A percentile compares a stretch with the other conserved stretches of the same genome.
phyloP scores from a whole-genome alignment of 2,797 vertebrate genomes.

The Typhlichthys subterraneus region DNA sequence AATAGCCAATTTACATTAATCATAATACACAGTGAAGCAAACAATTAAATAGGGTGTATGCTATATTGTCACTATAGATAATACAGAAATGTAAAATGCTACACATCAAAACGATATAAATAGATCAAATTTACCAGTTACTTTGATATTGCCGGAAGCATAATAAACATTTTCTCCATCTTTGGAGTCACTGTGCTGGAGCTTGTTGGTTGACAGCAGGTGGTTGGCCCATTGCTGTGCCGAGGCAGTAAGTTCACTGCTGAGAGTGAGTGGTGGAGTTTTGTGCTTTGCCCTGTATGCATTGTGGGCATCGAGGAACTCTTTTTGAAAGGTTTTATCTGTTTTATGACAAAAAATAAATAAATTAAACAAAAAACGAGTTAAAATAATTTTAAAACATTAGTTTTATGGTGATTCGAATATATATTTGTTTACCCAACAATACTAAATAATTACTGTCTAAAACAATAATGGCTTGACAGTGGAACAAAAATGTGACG shows the following conservation, averaged over 20 bases:
- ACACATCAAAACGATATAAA: neutral
- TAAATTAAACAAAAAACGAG: neutral
- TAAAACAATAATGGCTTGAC: neutral
- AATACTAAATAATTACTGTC: neutral
- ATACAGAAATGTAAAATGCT: neutral
- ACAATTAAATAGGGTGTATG: too few species aligned
- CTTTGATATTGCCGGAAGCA: slow-evolving; percentile 30
- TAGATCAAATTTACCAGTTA: slow-evolving; percentile 38
- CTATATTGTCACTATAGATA: neutral
- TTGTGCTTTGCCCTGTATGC: slow-evolving; percentile 56
- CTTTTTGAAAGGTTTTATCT: slow-evolving; percentile 59
- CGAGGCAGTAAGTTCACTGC: slow-evolving; percentile 23
- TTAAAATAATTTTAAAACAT: neutral
- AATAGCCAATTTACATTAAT: too few species aligned
- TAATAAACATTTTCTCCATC: slow-evolving; percentile 73
- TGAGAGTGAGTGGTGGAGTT: slow-evolving; percentile 43
- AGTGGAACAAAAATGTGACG: too few species aligned
- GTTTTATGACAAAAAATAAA: neutral
- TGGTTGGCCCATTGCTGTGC: slow-evolving; percentile 72
- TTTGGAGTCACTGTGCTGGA: slow-evolving; percentile 49
- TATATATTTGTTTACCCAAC: neutral
- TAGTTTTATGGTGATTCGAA: too few species aligned
- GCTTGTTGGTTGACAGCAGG: slow-evolving; percentile 8
- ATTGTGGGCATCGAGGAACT: slow-evolving; percentile 73
- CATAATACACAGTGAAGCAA: too few species aligned